Evolutionary conservation across 2,113 vertebrate species (phyloP), one percentile per base, ranked within the genome.

Genomic region (Epinephelus fuscoguttatus): DNA sequence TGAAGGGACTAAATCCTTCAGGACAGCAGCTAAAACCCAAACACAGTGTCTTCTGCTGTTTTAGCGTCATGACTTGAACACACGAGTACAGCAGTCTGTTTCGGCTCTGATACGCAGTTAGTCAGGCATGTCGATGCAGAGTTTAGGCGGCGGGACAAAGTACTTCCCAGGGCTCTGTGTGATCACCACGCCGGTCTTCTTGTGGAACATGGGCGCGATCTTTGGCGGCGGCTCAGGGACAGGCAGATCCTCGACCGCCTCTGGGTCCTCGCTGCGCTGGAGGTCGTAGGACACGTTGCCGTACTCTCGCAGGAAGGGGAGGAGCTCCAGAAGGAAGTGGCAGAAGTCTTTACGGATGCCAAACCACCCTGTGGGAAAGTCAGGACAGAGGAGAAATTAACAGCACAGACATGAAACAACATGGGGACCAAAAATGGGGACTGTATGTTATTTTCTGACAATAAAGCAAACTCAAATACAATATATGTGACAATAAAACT

Each of bases 341-440:
- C 98, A 99, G 91, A 99, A 99, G 92, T 99, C 98, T 88, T 99
- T 99, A 64, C 97, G 97, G 91, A 99, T 99, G 69, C 98, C 98
- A 72, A 99, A 99, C 98, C 98, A 99, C 98, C 98, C 98, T 99
- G 83, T 4, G 1, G 10, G 0, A 64, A 75, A 73, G 49, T 50
- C 33, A 37, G 33, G 33, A 37, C 33, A 37, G 33, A 37, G 33
- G 33, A 37, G 33, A 37, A 37, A 37, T 37, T 37, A 37, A 37
- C 33, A 37, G 33, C 33, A 37, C 33, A 30, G 30, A 30, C 30
- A 4, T 30, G 30, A 30, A 30, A 30, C 30, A 30, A 30, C 30
- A 30, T 30, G 30, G 30, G 30, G 30, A 30, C 30, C 30, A 30
- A 30, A 30, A 30, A 30, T 30, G 30, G 30, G 4, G 30, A 30